Base-by-base conservation (phyloP, 2,888 invertebrate species). In the Euspilapteryx auroguttella region DNA sequence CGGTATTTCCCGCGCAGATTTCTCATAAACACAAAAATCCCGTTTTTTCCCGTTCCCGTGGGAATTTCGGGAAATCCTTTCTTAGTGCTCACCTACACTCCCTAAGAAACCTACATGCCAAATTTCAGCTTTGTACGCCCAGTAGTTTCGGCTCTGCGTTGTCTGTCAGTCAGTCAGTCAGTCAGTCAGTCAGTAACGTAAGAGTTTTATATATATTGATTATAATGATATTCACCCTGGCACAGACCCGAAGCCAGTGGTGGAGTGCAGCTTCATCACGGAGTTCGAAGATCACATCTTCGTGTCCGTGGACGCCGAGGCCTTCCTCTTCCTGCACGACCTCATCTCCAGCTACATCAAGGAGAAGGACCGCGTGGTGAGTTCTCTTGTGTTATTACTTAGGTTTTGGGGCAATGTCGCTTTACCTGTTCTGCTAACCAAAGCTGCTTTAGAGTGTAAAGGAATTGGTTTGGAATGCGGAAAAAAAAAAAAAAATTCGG, bases 261-360 rank as follows among this genome's bases (percentile, higher is more conserved):
- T 98, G 15, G 89, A 94, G 45, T 96, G 96, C 76, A 94, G 94
- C 58, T 97, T 99, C 63, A 94, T 97, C 34, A 97, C 97, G 2
- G 96, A 98, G 66, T 98, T 99, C 68, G 95, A 97, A 56, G 96
- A 97, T 64, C 96, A 97, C 58, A 97, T 98, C 47, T 95, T 94
- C 64, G 96, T 97, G 35, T 94, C 96, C 0, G 95, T 96, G 37
- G 94, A 99, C 71, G 97, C 97, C 1, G 97, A 98, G 69, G 94
- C 95, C 2, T 96, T 99, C 75, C 89, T 98, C 68, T 99, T 98
- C 65, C 76, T 99, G 17, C 98, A 98, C 57, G 97, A 98, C 62
- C 81, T 99, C 32, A 92, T 98, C 40, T 94, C 93, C 1, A 94
- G 94, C 0, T 99, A 99, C 56, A 86, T 97, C 31, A 92, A 89